Percentiles rank a stretch among this genome's conserved stretches.
These are phyloP conservation scores for Patella depressa DNA, from an alignment of 2,888 invertebrate genomes.

Conservation along the genomic window DNA sequence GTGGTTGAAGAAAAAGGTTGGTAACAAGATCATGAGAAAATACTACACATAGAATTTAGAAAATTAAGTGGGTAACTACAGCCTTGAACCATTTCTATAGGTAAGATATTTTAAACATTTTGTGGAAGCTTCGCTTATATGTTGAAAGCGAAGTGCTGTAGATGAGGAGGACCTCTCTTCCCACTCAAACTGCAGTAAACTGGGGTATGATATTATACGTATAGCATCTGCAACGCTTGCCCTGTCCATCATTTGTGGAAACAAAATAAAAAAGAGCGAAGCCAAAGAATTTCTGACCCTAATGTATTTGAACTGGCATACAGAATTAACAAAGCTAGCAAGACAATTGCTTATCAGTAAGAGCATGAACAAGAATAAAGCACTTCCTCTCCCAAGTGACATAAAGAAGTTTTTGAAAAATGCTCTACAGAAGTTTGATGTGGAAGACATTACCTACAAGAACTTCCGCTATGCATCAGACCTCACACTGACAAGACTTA, in stretches of 20 bases:
- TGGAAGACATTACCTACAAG: slow-evolving; percentile 25
- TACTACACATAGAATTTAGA: slow-evolving; percentile 31
- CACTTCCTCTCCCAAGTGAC: slow-evolving; percentile 37
- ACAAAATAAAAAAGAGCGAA: slow-evolving; percentile 24
- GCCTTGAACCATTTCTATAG: slow-evolving; percentile 17
- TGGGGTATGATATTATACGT: slow-evolving; percentile 31
- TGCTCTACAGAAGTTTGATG: slow-evolving; percentile 23
- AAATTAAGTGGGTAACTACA: neutral
- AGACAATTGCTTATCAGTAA: slow-evolving; percentile 30
- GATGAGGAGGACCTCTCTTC: slow-evolving; percentile 35
- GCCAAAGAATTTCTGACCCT: slow-evolving; percentile 34
- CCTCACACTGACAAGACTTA: slow-evolving; percentile 31
- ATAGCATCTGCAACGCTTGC: slow-evolving; percentile 29
- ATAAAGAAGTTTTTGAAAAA: slow-evolving; percentile 26
- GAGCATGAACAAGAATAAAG: slow-evolving; percentile 22
- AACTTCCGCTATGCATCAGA: slow-evolving; percentile 29
- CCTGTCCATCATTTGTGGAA: slow-evolving; percentile 23
- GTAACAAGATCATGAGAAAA: slow-evolving; percentile 32
- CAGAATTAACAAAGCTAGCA: slow-evolving; percentile 34
- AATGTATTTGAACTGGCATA: slow-evolving; percentile 36
- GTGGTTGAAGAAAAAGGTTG: slow-evolving; percentile 31
- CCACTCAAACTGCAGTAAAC: slow-evolving; percentile 36
- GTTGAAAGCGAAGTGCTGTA: slow-evolving; percentile 12
- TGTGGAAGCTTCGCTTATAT: slow-evolving; percentile 29
- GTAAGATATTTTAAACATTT: slow-evolving; percentile 33